phyloP scores from a whole-genome alignment of 2,113 vertebrate species.

The Gallinago undulata region DNA sequence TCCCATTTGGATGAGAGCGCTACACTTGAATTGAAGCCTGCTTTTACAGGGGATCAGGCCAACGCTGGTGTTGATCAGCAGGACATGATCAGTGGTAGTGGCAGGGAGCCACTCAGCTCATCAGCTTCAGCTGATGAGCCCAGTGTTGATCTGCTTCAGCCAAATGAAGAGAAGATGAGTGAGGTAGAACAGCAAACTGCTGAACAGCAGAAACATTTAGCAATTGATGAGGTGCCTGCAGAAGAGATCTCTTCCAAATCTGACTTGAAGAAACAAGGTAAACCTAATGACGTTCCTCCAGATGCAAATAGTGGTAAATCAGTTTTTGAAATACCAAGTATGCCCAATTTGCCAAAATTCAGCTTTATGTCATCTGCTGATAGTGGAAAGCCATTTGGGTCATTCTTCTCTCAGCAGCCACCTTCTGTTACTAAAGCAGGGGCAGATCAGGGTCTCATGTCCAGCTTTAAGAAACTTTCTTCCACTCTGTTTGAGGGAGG shows the following conservation, averaged over 20 bases:
- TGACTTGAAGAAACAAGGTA: neutral
- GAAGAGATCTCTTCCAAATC: neutral
- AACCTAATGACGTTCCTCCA: neutral
- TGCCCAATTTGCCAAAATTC: slow-evolving; percentile 76
- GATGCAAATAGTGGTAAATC: slow-evolving; percentile 61
- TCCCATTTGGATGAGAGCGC: neutral
- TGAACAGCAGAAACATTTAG: neutral
- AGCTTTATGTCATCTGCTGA: slow-evolving; percentile 79
- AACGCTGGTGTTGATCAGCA: neutral
- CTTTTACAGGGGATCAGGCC: neutral
- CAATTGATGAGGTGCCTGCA: neutral
- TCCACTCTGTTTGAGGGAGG: slow-evolving; percentile 81
- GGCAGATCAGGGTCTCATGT: slow-evolving; percentile 77
- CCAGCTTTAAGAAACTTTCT: slow-evolving; percentile 87
- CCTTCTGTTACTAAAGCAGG: slow-evolving; percentile 58
- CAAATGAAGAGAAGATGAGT: neutral
- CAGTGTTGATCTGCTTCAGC: neutral
- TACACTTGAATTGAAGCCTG: neutral
- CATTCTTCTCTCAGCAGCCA: slow-evolving; percentile 81
- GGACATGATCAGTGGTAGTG: neutral
- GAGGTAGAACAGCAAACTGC: neutral
- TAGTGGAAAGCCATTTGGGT: slow-evolving; percentile 79
- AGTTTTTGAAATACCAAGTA: slow-evolving; percentile 79
- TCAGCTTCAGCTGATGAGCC: neutral
- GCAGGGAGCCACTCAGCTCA: neutral